Evolutionary conservation across 2,113 vertebrate species (phyloP), one percentile per base, ranked within the genome.

Genomic region (Chaenocephalus aceratus): DNA sequence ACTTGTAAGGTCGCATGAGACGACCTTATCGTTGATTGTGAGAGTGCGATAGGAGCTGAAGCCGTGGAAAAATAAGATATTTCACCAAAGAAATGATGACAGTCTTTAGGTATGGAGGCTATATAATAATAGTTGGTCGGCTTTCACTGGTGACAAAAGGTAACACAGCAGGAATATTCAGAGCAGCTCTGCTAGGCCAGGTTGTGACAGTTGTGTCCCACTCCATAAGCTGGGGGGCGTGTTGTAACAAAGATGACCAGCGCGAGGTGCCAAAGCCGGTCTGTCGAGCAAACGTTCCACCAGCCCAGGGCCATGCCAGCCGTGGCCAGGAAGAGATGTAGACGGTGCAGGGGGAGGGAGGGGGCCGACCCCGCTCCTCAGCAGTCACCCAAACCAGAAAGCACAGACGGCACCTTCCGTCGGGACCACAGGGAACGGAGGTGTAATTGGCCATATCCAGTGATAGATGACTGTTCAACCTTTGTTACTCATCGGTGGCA

Each of bases 231-330:
- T 76, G 75, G 78, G 85, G 79, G 92, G 74, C 78, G 62, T 91
- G 89, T 89, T 80, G 86, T 90, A 88, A 93, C 91, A 91, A 87
- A 91, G 90, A 92, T 87, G 88, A 89, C 87, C 87, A 76, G 80
- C 52, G 75, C 67, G 9, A 89, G 86, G 87, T 93, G 93, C 92
- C 91, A 92, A 83, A 83, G 86, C 79, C 66, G 64, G 84, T 86
- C 85, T 90, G 82, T 91, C 48, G 70, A 86, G 80, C 86, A 87
- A 86, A 88, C 49, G 57, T 5, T 83, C 54, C 71, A 56, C 62
- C 56, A 26, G 86, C 91, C 88, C 61, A 12, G 10, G 83, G 81
- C 84, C 61, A 79, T 8, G 71, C 80, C 79, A 88, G 65, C 48
- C 62, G 73, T 72, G 74, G 86, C 83, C 72, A 12, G 61, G 66